Percentiles rank a stretch among this genome's conserved stretches.
phyloP scores from a whole-genome alignment of 2,888 invertebrate genomes.

The Diadromus collaris region DNA sequence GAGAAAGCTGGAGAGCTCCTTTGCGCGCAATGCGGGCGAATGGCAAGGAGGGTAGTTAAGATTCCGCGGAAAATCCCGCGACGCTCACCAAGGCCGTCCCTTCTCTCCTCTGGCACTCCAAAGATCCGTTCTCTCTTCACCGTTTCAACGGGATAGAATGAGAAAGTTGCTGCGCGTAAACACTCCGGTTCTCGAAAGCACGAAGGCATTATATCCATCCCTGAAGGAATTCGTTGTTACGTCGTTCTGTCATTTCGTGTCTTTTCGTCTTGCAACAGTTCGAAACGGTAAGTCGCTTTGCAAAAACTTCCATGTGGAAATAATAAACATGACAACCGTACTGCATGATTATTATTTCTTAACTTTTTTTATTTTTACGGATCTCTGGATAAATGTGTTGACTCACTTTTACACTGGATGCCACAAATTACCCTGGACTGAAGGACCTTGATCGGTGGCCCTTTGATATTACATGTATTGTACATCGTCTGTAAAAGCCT shows the following conservation, averaged over 20 bases:
- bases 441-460: too few relatives aligned
- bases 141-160: conserved; percentile 42
- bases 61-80: conserved; percentile 58
- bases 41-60: conserved; percentile 58
- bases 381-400: background rate
- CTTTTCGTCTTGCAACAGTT: conserved; percentile 1
- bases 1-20: conserved; percentile 14
- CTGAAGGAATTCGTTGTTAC: conserved; percentile 54
- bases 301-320: conserved; percentile 1
- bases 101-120: conserved; percentile 22
- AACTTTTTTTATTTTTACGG: too few relatives aligned
- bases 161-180: conserved; percentile 43
- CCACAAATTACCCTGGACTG: too few relatives aligned
- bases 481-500: too few relatives aligned
- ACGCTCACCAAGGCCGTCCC: conserved; percentile 37
- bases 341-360: background rate
- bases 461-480: too few relatives aligned
- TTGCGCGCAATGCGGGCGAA: conserved; percentile 42
- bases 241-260: conserved; percentile 14
- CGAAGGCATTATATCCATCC: conserved; percentile 55
- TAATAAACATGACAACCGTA: background rate
- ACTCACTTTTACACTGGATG: too few relatives aligned
- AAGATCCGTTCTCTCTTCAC: conserved; percentile 37
- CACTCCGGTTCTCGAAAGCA: conserved; percentile 53
- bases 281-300: background rate